Conservation (phyloP, 2,113 vertebrate genomes). For the Leptosomus discolor region DNA sequence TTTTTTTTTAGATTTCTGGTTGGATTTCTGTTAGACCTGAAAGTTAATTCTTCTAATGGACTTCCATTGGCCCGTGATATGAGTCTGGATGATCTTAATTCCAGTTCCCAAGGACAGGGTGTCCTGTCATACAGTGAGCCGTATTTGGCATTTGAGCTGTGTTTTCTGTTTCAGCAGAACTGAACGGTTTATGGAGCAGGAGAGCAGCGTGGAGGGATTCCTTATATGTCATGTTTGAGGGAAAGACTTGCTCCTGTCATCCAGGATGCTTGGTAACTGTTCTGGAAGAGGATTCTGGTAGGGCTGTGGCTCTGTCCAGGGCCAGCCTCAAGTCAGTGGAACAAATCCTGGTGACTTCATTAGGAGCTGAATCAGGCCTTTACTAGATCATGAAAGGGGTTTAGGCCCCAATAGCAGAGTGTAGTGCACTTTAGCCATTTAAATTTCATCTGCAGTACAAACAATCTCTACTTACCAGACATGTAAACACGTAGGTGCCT, state of each 20-base stretch:
- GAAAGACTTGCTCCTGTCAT: background rate
- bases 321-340: background rate
- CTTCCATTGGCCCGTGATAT: background rate
- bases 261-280: background rate
- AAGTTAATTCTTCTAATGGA: conserved; percentile 40
- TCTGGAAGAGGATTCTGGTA: background rate
- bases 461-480: background rate
- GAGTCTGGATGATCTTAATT: background rate
- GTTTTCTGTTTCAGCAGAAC: background rate
- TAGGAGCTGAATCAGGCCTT: background rate
- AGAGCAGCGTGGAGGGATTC: background rate
- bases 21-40: background rate
- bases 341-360: conserved; percentile 16
- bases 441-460: background rate
- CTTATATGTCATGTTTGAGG: background rate
- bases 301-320: background rate
- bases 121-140: background rate
- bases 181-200: background rate
- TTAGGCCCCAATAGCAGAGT: background rate
- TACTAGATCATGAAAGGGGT: background rate
- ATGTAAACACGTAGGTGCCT: background rate
- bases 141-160: background rate
- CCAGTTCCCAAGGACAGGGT: background rate
- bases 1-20: background rate
- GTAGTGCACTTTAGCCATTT: background rate